Base-by-base conservation (phyloP, 2,113 vertebrate genomes). In the Eleginops maclovinus region DNA sequence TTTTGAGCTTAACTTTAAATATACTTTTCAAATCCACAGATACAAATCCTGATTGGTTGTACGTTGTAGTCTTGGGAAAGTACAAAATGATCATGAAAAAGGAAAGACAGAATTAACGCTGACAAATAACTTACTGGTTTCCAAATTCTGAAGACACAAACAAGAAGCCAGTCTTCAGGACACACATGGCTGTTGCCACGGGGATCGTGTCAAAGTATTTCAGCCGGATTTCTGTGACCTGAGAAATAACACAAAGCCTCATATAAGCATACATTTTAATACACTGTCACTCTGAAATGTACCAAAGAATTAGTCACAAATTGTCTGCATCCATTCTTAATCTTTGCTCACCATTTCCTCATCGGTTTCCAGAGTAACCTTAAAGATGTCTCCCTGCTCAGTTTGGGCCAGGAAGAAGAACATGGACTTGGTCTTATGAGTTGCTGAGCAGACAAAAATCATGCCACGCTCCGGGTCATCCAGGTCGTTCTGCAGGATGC, bases 401-500 rank as follows among this genome's bases (percentile, higher is more conserved):
- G 98, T 99, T 91, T 99, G 98, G 47, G 97, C 97, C 93, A 99
- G 91, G 92, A 99, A 99, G 90, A 99, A 99, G 92, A 99, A 99
- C 98, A 99, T 99, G 26, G 98, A 97, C 84, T 99, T 99, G 92
- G 98, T 99, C 92, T 99, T 99, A 93, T 99, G 98, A 2, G 98
- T 99, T 26, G 98, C 98, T 62, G 98, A 99, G 91, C 98, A 99
- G 81, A 99, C 98, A 85, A 99, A 99, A 85, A 99, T 98, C 98
- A 99, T 99, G 70, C 98, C 98, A 62, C 98, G 95, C 91, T 99
- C 98, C 2, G 98, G 98, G 84, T 99, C 98, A 83, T 99, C 98
- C 89, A 99, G 92, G 88, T 99, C 98, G 73, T 99, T 99, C 98
- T 99, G 90, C 62, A 53, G 54, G 31, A 75, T 0, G 19, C 15